Evolutionary conservation across 2,888 invertebrate species (phyloP).

Genomic region (Oscheius sp.): DNA sequence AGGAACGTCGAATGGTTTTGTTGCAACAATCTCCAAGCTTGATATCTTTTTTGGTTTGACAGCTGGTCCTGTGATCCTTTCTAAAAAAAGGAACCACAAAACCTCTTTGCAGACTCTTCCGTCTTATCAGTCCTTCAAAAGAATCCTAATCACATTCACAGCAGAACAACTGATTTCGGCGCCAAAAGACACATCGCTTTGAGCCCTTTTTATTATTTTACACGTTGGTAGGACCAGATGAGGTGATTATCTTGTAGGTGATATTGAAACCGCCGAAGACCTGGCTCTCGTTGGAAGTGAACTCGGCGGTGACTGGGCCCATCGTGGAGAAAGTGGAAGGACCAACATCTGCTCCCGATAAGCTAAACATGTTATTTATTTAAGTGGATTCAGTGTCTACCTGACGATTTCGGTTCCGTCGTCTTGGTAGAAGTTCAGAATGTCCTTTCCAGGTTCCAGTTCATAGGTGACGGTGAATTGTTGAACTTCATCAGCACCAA

Average conservation of each 20-base stretch:
- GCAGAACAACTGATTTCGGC: no score
- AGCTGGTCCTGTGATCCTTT: no score
- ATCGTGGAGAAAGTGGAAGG: background rate
- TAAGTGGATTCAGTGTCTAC: background rate
- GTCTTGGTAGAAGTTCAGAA: background rate
- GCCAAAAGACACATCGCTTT: no score
- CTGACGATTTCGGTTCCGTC: conserved; percentile 2
- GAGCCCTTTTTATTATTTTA: no score
- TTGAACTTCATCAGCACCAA: background rate
- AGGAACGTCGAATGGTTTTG: no score
- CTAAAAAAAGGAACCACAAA: no score
- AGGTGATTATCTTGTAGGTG: background rate
- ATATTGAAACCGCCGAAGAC: conserved; percentile 25
- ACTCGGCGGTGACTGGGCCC: background rate
- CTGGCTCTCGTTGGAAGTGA: conserved; percentile 10
- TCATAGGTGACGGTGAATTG: conserved; percentile 9
- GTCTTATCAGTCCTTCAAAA: no score
- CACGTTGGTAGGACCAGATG: background rate
- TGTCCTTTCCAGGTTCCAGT: conserved; percentile 10
- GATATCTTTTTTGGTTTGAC: no score
- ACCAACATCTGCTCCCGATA: conserved; percentile 12
- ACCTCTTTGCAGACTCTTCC: no score
- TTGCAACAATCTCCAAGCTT: no score
- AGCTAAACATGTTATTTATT: background rate
- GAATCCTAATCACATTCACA: no score